Conservation (phyloP, 2,797 vertebrate species). For the Cyprinodon diabolis region DNA sequence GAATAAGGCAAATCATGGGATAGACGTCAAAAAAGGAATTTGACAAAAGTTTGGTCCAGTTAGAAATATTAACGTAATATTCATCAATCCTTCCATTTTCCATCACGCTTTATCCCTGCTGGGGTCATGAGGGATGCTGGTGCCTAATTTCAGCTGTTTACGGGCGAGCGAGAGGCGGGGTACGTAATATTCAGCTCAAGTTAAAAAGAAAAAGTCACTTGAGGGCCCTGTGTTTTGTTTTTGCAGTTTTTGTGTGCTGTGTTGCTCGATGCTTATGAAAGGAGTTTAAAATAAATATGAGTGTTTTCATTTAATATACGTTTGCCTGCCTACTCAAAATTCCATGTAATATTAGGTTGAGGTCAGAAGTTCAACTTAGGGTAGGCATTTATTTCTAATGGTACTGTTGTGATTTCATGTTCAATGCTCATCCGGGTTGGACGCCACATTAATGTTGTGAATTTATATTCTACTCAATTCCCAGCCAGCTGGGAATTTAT, state of each 20-base stretch:
- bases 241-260: background rate
- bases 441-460: too few relatives aligned
- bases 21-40: conserved; percentile 5
- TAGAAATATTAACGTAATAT: background rate
- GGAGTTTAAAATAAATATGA: conserved; percentile 3
- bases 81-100: background rate
- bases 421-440: too few relatives aligned
- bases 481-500: too few relatives aligned
- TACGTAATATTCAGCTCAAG: conserved; percentile 1
- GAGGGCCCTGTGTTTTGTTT: background rate
- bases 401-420: too few relatives aligned
- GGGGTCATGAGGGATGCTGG: too few relatives aligned
- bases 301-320: background rate
- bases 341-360: background rate
- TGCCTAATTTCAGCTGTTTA: too few relatives aligned
- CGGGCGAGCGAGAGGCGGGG: too few relatives aligned
- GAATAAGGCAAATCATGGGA: conserved; percentile 10
- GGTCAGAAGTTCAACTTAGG: background rate
- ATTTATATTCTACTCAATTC: too few relatives aligned
- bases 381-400: background rate
- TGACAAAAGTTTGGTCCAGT: conserved; percentile 6
- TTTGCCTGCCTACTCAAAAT: background rate
- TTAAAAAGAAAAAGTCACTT: background rate
- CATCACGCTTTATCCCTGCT: too few relatives aligned
- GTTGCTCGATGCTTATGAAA: conserved; percentile 1